These are phyloP conservation scores for Aurelia aurita complex sp. Pacific DNA, from an alignment of 30 jellyfish, hydroid and myxozoan species.

Conservation along the genomic window DNA sequence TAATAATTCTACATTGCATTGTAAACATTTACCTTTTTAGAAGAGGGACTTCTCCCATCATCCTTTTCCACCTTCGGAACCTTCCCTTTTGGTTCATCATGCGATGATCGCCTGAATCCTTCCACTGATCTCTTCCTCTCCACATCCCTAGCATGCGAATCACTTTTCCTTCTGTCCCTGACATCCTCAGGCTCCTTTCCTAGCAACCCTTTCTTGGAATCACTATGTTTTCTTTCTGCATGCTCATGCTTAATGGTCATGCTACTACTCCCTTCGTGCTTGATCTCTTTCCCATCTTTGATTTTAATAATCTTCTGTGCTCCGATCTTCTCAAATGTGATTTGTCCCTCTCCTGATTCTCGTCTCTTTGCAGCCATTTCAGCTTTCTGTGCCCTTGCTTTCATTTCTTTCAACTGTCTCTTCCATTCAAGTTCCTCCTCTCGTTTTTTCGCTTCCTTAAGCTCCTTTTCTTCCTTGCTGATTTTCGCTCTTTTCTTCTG, in stretches of 20 bases:
- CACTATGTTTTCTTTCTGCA: slow-evolving; percentile 3
- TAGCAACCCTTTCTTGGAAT: not conserved
- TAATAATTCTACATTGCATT: too few species aligned
- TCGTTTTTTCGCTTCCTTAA: slow-evolving; percentile 33
- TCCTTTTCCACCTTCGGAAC: slow-evolving; percentile 13
- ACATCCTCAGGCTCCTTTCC: not conserved
- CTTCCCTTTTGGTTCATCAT: slow-evolving; percentile 43
- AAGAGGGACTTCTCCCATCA: not conserved
- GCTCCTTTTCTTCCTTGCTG: slow-evolving; percentile 48
- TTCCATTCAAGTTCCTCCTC: slow-evolving; percentile 61
- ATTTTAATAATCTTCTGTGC: slow-evolving; percentile 20
- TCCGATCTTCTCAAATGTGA: slow-evolving; percentile 51
- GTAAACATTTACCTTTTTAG: not conserved
- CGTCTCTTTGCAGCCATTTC: slow-evolving; percentile 41
- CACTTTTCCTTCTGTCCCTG: slow-evolving; percentile 54
- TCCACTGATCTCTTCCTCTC: slow-evolving; percentile 27
- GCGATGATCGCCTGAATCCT: slow-evolving; percentile 24
- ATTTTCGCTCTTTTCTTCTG: slow-evolving; percentile 10
- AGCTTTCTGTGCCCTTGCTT: slow-evolving; percentile 60
- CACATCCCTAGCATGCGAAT: slow-evolving; percentile 19
- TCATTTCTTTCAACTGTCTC: slow-evolving; percentile 55
- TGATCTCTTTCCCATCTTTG: not conserved
- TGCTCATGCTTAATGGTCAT: not conserved
- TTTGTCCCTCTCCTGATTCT: slow-evolving; percentile 49
- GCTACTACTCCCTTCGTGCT: not conserved